These are phyloP conservation scores for Synanceia verrucosa DNA, from an alignment of 2,797 vertebrate species.

Conservation along the genomic window DNA sequence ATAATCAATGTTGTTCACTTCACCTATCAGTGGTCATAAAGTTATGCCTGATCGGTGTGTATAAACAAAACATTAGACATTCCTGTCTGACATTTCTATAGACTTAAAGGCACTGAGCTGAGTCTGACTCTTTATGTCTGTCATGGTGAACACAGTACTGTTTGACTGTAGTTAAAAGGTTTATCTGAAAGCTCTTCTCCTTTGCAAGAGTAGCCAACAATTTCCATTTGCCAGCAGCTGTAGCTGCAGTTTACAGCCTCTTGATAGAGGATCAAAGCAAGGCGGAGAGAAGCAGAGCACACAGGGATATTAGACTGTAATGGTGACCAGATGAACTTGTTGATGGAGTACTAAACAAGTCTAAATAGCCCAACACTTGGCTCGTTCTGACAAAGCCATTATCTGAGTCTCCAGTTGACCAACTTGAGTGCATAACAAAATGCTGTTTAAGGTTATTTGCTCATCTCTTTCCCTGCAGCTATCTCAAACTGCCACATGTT, in stretches of 20 bases:
- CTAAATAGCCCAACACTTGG: conserved; percentile 45
- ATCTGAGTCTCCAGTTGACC: conserved; percentile 42
- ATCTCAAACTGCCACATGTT: conserved; percentile 44
- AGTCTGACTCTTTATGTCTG: conserved; percentile 10
- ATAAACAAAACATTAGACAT: neutral
- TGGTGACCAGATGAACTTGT: conserved; percentile 62
- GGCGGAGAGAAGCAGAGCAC: conserved; percentile 25
- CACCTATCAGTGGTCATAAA: no score
- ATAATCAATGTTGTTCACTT: no score
- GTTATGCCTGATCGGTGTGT: no score
- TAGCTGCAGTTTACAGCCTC: conserved; percentile 49
- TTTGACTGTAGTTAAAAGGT: conserved; percentile 43
- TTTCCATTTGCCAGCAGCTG: conserved; percentile 57
- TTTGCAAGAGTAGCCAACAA: conserved; percentile 47
- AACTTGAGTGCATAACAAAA: conserved; percentile 37
- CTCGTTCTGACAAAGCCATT: conserved; percentile 32
- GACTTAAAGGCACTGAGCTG: neutral
- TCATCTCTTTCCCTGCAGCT: conserved; percentile 13
- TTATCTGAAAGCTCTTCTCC: conserved; percentile 44
- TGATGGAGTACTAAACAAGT: conserved; percentile 57
- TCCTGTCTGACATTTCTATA: neutral
- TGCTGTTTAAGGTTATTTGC: conserved; percentile 28
- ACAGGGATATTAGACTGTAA: conserved; percentile 57
- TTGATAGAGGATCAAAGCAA: conserved; percentile 58
- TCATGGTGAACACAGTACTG: conserved; percentile 22